Evolutionary conservation across 2,113 vertebrate species (phyloP).

Genomic region (Saccopteryx leptura): DNA sequence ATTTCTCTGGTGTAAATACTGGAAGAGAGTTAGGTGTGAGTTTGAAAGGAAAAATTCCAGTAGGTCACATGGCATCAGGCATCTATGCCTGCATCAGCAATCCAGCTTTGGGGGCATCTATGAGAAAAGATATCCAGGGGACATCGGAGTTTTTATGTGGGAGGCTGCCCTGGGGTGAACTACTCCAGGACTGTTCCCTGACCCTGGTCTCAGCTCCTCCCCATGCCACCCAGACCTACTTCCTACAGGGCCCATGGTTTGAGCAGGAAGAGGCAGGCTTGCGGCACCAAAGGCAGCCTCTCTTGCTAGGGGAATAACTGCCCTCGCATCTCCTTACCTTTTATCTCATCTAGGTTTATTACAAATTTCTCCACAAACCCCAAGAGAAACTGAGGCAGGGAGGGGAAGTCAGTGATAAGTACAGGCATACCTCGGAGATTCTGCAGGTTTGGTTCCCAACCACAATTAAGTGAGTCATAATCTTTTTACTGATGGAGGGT

Average conservation of each 20-base stretch:
- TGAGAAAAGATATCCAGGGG: background rate
- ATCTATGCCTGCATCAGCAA: background rate
- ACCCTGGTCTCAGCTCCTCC: background rate
- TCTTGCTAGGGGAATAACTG: background rate
- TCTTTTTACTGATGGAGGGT: background rate
- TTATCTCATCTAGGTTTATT: background rate
- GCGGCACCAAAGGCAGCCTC: background rate
- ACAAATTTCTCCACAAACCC: background rate
- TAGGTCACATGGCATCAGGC: background rate
- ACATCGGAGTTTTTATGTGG: background rate
- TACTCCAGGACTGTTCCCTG: background rate
- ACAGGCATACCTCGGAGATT: too few species aligned
- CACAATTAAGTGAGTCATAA: background rate
- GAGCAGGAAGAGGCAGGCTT: background rate
- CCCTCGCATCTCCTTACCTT: background rate
- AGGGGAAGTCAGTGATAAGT: background rate
- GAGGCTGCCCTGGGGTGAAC: background rate
- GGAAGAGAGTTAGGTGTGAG: background rate
- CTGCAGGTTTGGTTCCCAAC: background rate
- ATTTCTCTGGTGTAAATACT: background rate
- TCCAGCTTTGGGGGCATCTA: background rate
- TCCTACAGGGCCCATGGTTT: background rate
- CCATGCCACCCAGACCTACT: background rate
- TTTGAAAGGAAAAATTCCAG: constrained; percentile 59
- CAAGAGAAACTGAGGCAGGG: constrained; percentile 29